Evolutionary conservation across 2,797 vertebrate species (phyloP).

Genomic region (Linurgus olivaceus): DNA sequence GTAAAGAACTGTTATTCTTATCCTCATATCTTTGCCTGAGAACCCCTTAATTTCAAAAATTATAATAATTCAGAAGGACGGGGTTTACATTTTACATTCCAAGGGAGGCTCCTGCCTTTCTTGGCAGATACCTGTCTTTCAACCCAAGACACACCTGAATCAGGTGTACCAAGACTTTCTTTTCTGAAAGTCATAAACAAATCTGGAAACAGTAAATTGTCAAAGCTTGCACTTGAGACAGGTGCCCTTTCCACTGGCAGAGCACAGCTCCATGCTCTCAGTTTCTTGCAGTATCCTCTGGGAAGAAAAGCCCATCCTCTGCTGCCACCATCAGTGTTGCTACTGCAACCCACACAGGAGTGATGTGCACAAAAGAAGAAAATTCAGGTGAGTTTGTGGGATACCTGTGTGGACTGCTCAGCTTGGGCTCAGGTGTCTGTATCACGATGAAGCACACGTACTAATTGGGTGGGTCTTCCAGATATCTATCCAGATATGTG

Average conservation of each 20-base stretch:
- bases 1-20: neutral
- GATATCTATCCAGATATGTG: too few relatives aligned
- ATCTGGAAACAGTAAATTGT: neutral
- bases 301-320: neutral
- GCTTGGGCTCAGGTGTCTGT: neutral
- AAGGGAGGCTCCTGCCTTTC: neutral
- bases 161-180: neutral
- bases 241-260: neutral
- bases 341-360: neutral
- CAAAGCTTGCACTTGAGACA: neutral
- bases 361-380: neutral
- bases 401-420: neutral
- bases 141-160: neutral
- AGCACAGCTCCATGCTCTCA: neutral
- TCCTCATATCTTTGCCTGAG: neutral
- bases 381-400: neutral
- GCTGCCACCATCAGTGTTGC: neutral
- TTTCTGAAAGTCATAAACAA: neutral
- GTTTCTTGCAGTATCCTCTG: neutral
- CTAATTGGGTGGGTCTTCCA: neutral
- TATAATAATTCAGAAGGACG: neutral
- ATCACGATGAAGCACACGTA: fast-evolving
- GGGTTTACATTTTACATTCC: neutral
- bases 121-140: neutral
- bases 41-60: neutral